Percentiles rank a stretch among this genome's conserved stretches.
phyloP scores from a whole-genome alignment of 2,797 vertebrate genomes.

The Petrocephalus sullivani region DNA sequence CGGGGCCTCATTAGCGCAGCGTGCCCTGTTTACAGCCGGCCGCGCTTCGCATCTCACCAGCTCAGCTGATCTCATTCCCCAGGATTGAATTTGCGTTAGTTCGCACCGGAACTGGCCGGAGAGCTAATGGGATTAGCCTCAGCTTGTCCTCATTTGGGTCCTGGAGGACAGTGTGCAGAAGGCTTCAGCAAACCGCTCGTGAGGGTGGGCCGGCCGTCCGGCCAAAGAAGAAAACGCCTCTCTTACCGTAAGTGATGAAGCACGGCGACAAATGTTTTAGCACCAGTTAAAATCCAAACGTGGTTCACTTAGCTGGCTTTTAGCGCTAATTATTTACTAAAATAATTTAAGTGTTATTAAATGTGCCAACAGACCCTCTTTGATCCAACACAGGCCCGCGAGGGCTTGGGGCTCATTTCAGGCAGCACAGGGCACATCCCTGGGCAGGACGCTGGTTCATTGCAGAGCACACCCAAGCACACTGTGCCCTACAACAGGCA shows the following conservation, averaged over 20 bases:
- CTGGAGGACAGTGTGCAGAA: background rate
- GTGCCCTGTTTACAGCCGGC: slow-evolving; percentile 49
- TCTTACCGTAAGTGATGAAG: background rate
- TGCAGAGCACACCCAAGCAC: background rate
- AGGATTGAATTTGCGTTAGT: slow-evolving; percentile 61
- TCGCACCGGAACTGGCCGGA: slow-evolving; percentile 50
- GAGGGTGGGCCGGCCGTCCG: background rate
- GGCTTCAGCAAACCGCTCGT: background rate
- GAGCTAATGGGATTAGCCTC: slow-evolving; percentile 54
- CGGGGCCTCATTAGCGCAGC: slow-evolving; percentile 54
- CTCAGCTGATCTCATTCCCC: slow-evolving; percentile 56
- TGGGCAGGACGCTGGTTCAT: background rate
- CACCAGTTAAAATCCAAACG: background rate
- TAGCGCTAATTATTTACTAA: background rate
- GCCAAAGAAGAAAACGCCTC: background rate
- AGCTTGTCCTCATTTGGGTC: slow-evolving; percentile 27
- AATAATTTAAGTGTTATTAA: background rate
- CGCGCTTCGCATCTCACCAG: slow-evolving; percentile 37
- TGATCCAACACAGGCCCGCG: background rate
- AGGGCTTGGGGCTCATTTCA: background rate
- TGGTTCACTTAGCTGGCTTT: background rate
- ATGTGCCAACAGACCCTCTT: background rate
- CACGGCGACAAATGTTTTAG: background rate
- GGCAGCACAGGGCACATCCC: background rate
- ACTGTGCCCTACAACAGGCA: background rate